Conservation (phyloP, 2,888 invertebrate genomes). For the Dynastes tityus region DNA sequence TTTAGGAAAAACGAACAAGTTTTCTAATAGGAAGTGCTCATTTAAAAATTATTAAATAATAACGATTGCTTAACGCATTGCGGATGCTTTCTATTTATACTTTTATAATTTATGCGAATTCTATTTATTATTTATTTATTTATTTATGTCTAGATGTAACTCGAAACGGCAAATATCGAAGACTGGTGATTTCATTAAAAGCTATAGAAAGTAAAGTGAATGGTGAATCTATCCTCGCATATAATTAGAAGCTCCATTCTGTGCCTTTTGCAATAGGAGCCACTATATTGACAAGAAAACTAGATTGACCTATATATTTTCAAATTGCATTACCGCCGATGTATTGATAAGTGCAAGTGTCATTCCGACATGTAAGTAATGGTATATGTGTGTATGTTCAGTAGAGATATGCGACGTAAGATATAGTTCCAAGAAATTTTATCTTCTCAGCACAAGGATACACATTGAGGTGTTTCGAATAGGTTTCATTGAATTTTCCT, state of each 20-base stretch:
- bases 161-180: background rate
- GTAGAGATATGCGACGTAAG: background rate
- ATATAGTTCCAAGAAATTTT: too few species aligned
- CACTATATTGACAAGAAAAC: slow-evolving; percentile 27
- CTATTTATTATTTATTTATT: background rate
- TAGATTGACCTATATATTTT: slow-evolving; percentile 34
- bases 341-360: slow-evolving; percentile 11
- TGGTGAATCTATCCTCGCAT: slow-evolving; percentile 23
- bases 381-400: background rate
- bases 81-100: too few species aligned
- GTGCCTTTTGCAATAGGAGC: slow-evolving; percentile 17
- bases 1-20: too few species aligned
- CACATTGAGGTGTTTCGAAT: too few species aligned
- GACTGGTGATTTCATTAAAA: slow-evolving; percentile 11
- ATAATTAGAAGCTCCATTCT: slow-evolving; percentile 22
- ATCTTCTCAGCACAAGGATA: too few species aligned
- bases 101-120: too few species aligned
- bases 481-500: too few species aligned
- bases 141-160: slow-evolving; percentile 24
- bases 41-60: too few species aligned
- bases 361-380: slow-evolving; percentile 23
- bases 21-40: too few species aligned
- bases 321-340: slow-evolving; percentile 22
- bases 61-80: too few species aligned
- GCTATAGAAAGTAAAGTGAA: slow-evolving; percentile 33